Evolutionary conservation across 2,888 invertebrate species (phyloP), one percentile per base, ranked within the genome.

Genomic region (Tupiocoris notatus): DNA sequence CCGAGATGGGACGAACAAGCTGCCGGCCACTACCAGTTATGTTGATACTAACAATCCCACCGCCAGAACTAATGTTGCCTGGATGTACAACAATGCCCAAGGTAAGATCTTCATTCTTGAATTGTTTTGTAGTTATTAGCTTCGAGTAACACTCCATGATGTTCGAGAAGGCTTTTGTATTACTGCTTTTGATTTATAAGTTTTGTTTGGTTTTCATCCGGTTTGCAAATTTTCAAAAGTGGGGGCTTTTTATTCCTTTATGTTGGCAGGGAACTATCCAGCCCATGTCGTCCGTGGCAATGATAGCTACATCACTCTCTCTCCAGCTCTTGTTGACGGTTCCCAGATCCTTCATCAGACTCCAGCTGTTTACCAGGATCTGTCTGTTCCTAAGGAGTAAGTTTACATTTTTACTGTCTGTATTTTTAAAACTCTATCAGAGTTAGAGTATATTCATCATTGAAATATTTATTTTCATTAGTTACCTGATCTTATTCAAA

Each of bases 71-170:
- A 81, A 85, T 65, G 82, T 86, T 23, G 84, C 87, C 1, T 86
- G 86, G 85, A 86, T 85, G 81, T 86, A 86, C 75, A 82, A 81
- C 75, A 79, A 79, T 23, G 78, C 81, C 16, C 82, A 81, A 78
- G 81, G 81, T 81, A 59, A 39, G 12, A 39, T 39, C 39, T n/a
- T n/a, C 1, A 56, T 54, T 6, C n/a, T 59, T 59, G 59, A 59
- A n/a, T 59, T 6, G 12, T n/a, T 7, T n/a, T n/a, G 59, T 59
- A n/a, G n/a, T n/a, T n/a, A n/a, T n/a, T n/a, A n/a, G n/a, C n/a
- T n/a, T n/a, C n/a, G n/a, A n/a, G n/a, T n/a, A n/a, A n/a, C n/a
- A n/a, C n/a, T n/a, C n/a, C n/a, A n/a, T n/a, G n/a, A n/a, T n/a
- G n/a, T n/a, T n/a, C n/a, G n/a, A n/a, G n/a, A n/a, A n/a, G n/a